phyloP scores from a whole-genome alignment of 2,113 vertebrate species.

The Toxotes jaculatrix region DNA sequence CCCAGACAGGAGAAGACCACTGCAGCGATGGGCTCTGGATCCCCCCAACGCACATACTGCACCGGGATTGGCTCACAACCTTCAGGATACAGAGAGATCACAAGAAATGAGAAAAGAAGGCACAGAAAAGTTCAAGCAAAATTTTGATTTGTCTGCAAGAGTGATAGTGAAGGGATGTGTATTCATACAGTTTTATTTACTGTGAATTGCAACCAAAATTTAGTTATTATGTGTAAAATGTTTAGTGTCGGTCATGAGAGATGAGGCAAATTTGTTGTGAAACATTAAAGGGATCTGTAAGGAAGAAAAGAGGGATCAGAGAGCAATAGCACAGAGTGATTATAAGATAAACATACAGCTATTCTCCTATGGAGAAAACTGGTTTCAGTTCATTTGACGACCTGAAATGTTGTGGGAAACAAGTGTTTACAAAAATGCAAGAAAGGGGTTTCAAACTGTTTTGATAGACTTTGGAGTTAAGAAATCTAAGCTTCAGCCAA shows the following conservation, averaged over 20 bases:
- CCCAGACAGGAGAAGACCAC: slow-evolving; percentile 97
- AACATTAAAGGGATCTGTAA: background rate
- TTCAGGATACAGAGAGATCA: slow-evolving; percentile 69
- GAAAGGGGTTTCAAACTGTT: background rate
- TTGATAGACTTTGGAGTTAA: slow-evolving; percentile 21
- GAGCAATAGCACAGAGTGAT: background rate
- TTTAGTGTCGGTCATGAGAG: background rate
- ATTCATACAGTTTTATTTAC: background rate
- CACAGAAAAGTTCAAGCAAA: background rate
- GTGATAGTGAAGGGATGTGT: background rate
- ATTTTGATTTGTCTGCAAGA: background rate
- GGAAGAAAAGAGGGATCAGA: background rate
- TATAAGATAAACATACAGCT: background rate
- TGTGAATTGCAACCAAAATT: background rate
- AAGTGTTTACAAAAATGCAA: background rate
- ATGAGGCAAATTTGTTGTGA: background rate
- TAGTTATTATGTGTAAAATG: background rate
- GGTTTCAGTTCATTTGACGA: background rate
- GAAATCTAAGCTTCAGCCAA: slow-evolving; percentile 37
- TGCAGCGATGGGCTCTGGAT: slow-evolving; percentile 97
- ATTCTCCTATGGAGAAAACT: background rate
- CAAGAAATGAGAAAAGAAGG: background rate
- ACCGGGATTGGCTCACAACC: slow-evolving; percentile 96
- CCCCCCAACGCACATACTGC: slow-evolving; percentile 95
- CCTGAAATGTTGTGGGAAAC: background rate